Base-by-base conservation (phyloP, 2,888 invertebrate genomes). In the Agrilus biguttatus region DNA sequence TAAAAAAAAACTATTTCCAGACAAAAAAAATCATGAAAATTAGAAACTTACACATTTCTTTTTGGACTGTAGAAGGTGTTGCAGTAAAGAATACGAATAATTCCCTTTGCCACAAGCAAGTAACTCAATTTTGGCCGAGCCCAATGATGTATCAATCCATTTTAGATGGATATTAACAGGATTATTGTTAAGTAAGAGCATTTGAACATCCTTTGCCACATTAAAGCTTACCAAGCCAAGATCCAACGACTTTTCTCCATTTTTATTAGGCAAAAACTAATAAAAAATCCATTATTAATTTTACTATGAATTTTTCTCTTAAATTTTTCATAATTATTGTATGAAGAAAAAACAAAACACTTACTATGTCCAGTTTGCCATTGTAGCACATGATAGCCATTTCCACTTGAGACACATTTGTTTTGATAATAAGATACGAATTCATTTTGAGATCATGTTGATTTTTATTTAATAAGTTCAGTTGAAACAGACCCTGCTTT, bases 171-270 rank as follows among this genome's bases (percentile, higher is more conserved):
- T 74, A 53, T 75, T 72, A 28, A 85, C 77, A 10, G 86, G 85
- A 66, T 87, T 87, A 49, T 75, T 73, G 65, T 88, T 88, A 51
- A 78, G 69, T 33, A 87, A 61, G 28, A 81, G 75, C 63, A 86
- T 80, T 55, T 75, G 68, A 53, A 86, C 78, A 52, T 79, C 79
- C 55, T 81, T 78, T 53, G 76, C 75, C 42, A 72, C 68, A 40
- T 76, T 74, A 56, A 75, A 70, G 51, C 78, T 74, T 47, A 83
- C 69, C 44, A 76, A 70, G 49, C 83, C 83, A 58, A 83, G 71
- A 57, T 77, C 74, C 59, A 82, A 64, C 34, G 61, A 60, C 47
- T 60, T 59, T 47, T 65, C 66, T 49, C 62, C 59, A 46, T 58
- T 63, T 49, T 56, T 58, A 47, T 59, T 64, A 14, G 66, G 65